These are phyloP conservation scores for Luffia ferchaultella DNA, from an alignment of 2,888 invertebrate genomes.

Conservation along the genomic window DNA sequence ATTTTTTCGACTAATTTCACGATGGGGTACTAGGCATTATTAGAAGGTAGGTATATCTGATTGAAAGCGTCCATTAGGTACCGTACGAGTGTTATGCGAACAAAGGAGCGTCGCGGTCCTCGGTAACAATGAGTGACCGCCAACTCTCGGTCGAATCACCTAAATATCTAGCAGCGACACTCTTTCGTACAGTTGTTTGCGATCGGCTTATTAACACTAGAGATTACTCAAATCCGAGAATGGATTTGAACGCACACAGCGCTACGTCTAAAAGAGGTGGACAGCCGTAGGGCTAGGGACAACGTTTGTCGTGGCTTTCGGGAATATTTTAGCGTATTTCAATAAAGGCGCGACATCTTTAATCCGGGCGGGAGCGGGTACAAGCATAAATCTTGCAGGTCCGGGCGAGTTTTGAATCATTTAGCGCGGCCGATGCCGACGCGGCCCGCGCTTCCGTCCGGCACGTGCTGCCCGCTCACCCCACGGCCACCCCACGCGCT, in stretches of 20 bases:
- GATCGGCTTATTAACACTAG: no score
- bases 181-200: no score
- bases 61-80: not conserved
- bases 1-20: no score
- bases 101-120: not conserved
- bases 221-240: no score
- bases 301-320: slow-evolving; percentile 14
- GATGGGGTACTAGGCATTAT: not conserved
- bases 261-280: not conserved
- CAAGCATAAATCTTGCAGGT: slow-evolving; percentile 65
- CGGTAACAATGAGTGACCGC: not conserved
- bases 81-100: no score
- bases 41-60: not conserved
- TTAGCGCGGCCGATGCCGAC: slow-evolving; percentile 48
- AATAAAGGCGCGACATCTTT: slow-evolving; percentile 65
- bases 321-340: slow-evolving; percentile 54
- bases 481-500: slow-evolving; percentile 34
- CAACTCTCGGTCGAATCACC: not conserved
- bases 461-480: slow-evolving; percentile 42
- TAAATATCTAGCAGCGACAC: not conserved
- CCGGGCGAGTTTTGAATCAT: slow-evolving; percentile 63
- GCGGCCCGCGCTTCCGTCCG: slow-evolving; percentile 58
- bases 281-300: slow-evolving; percentile 1
- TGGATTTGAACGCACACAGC: no score
- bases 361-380: slow-evolving; percentile 59